Evolutionary conservation across 2,797 vertebrate species (phyloP), one percentile per base, ranked within the genome.

Genomic region (Anguilla obscura): DNA sequence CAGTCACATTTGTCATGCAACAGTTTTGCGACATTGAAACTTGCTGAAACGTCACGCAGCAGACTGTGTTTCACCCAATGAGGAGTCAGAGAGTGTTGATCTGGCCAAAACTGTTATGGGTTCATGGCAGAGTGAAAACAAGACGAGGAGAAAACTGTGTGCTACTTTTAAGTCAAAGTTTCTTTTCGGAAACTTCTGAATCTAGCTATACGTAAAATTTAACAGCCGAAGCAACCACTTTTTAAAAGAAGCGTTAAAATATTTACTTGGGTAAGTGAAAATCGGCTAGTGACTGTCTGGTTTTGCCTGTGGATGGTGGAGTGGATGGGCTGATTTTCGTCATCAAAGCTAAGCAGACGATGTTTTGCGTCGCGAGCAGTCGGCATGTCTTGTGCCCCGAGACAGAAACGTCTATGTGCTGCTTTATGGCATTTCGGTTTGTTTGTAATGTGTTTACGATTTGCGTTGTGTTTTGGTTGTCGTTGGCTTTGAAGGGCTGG

Each of bases 41-140:
- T 89, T 69, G 85, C 60, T 40, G n/a, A 33, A 56, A 84, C 89
- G 91, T 91, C 88, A 91, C 84, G 52, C 24, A 82, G 86, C 86
- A 86, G 45, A 74, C 74, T 63, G 33, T 58, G 52, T 27, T n/a
- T 54, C 54, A 69, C 36, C 93, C 92, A 92, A 92, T 92, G 82
- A 88, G 88, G 69, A 89, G 63, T 83, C 80, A 86, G 82, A 71
- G 33, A 60, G 87, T 21, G 8, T 69, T 3, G 0, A 90, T 91
- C 90, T 94, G 0, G 92, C 90, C 84, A 63, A 85, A 58, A 88
- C 87, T 54, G 2, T 0, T 54, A 87, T 52, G 85, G 87, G 90
- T 87, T 93, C 92, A 95, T 95, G 94, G 95, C 95, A 94, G 92
- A 91, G 92, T 88, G 0, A 89, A 92, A 92, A 93, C 91, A 92